phyloP scores from a whole-genome alignment of 2,888 invertebrate species.

The Halocaridina rubra region DNA sequence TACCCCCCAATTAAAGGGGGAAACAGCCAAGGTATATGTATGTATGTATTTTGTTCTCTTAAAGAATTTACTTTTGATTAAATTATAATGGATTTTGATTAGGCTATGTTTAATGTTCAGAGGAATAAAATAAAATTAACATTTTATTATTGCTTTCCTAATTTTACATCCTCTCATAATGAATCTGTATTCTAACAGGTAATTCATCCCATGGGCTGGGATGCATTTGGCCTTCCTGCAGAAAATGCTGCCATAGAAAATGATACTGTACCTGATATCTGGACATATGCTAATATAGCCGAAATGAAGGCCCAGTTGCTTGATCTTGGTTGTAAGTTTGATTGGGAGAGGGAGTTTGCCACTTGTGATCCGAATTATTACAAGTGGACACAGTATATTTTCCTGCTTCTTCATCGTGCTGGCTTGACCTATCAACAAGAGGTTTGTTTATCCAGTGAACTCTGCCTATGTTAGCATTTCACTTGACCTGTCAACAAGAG shows the following conservation, averaged over 20 bases:
- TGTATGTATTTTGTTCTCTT: background rate
- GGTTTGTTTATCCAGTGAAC: no score
- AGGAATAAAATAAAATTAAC: no score
- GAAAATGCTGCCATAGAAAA: conserved; percentile 97
- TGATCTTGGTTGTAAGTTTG: conserved; percentile 81
- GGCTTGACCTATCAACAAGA: conserved; percentile 89
- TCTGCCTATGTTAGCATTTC: no score
- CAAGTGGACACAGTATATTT: conserved; percentile 94
- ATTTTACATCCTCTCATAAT: background rate
- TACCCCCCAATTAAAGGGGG: no score
- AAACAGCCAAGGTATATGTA: no score
- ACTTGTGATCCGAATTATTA: conserved; percentile 92
- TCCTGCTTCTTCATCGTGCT: conserved; percentile 85
- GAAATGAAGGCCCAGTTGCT: conserved; percentile 84
- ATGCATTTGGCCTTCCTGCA: conserved; percentile 98
- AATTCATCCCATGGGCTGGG: conserved; percentile 99
- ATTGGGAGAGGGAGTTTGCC: conserved; percentile 90
- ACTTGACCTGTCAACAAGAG: no score
- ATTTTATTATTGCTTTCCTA: background rate
- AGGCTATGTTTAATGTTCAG: no score
- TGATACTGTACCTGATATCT: conserved; percentile 81
- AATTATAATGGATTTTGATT: no score
- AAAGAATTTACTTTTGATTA: background rate
- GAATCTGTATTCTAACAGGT: conserved; percentile 69
- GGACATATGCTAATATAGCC: conserved; percentile 88